Percentiles rank a stretch among this genome's conserved stretches.
These are phyloP conservation scores for Nansenia antarctica DNA, from an alignment of 2,113 vertebrate genomes.

Conservation along the genomic window DNA sequence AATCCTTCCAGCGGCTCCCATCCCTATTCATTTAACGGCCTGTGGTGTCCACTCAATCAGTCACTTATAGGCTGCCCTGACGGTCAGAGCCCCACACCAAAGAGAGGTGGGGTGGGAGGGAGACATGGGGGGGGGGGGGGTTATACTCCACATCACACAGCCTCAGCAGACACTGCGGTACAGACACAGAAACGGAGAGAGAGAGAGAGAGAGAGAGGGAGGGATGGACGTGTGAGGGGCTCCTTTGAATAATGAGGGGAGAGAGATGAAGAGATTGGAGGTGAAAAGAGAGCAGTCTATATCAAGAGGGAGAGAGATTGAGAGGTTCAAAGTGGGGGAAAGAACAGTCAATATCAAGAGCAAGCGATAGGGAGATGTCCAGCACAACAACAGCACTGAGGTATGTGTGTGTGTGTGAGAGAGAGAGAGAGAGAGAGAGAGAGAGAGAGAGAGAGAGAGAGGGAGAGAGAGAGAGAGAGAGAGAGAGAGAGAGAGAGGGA, in stretches of 20 bases:
- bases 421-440: constrained; percentile 1
- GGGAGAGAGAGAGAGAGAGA: constrained; percentile 72
- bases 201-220: constrained; percentile 13
- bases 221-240: constrained; percentile 42
- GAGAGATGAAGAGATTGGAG: constrained; percentile 47
- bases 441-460: constrained; percentile 5
- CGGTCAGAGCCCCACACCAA: constrained; percentile 29
- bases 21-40: constrained; percentile 68
- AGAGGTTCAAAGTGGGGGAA: constrained; percentile 58
- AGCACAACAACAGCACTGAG: constrained; percentile 60
- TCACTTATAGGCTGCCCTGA: constrained; percentile 58
- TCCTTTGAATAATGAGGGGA: constrained; percentile 51
- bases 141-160: constrained; percentile 53
- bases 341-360: constrained; percentile 56
- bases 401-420: constrained; percentile 21
- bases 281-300: constrained; percentile 58
- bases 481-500: constrained; percentile 28
- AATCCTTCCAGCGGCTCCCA: constrained; percentile 58
- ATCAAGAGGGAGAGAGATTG: constrained; percentile 52
- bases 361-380: constrained; percentile 50
- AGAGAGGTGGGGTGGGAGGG: neutral
- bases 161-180: constrained; percentile 66
- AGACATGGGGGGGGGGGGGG: neutral
- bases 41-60: constrained; percentile 68
- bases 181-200: constrained; percentile 41